phyloP scores from a whole-genome alignment of 2,888 invertebrate species.

The Linyphia triangularis region DNA sequence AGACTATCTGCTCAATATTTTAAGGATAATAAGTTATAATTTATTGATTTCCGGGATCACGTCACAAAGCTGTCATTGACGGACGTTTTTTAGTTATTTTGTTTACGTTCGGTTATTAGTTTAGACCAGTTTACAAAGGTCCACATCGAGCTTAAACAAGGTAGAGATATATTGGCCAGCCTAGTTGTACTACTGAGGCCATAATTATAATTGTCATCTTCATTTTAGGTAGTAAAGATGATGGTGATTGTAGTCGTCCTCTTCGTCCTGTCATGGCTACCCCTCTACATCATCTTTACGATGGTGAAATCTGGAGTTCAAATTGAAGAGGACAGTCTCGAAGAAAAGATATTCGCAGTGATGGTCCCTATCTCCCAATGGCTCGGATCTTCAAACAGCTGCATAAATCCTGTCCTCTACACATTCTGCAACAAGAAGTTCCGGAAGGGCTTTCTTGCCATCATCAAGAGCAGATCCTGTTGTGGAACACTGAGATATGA shows the following conservation, averaged over 20 bases:
- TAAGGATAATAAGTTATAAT: too few relatives aligned
- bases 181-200: not conserved
- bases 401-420: constrained; percentile 96
- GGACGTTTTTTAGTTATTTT: too few relatives aligned
- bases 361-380: constrained; percentile 91
- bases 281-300: constrained; percentile 79
- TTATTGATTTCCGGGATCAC: too few relatives aligned
- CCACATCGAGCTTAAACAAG: too few relatives aligned
- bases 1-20: too few relatives aligned
- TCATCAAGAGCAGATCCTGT: constrained; percentile 90
- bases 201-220: not conserved
- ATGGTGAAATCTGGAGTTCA: constrained; percentile 77
- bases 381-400: constrained; percentile 94
- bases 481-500: constrained; percentile 83
- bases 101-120: too few relatives aligned
- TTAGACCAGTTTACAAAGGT: too few relatives aligned
- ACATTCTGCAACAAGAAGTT: constrained; percentile 97
- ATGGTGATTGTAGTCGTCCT: constrained; percentile 79
- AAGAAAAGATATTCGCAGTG: constrained; percentile 75
- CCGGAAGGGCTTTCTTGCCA: constrained; percentile 91
- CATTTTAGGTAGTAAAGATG: constrained; percentile 78
- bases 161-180: too few relatives aligned
- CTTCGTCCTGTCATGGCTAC: constrained; percentile 80
- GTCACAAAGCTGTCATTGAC: too few relatives aligned
- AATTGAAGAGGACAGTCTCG: constrained; percentile 62